Evolutionary conservation across 2,797 vertebrate genomes (phyloP), one percentile per base, ranked within the genome.

Genomic region (Nyctibius grandis): DNA sequence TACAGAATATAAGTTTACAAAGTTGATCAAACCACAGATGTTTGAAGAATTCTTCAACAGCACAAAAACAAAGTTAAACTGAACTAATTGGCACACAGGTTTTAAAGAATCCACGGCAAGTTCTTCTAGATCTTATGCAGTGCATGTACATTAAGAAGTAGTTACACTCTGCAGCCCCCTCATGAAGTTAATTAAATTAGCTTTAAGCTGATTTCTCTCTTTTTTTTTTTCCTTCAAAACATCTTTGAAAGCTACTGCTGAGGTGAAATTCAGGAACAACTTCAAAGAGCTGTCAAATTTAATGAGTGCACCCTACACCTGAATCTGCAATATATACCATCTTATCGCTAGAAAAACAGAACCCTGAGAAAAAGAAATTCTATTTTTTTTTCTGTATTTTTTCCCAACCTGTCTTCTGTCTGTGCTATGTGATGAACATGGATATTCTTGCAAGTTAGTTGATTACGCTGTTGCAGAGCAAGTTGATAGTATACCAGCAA

Each of bases 91-190:
- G 95, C 97, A 98, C 97, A 98, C 97, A 97, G 97, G 97, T 97
- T 98, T 97, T 89, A 97, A 97, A 97, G 89, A 95, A 94, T 95
- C 97, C 96, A 97, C 97, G 97, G 93, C 94, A 97, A 86, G 69
- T 90, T 95, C 53, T 89, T 93, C 65, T 96, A 96, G 89, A 81
- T 84, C 83, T 67, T 95, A 95, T 29, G 88, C 89, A 97, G 88
- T 97, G 91, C 85, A 87, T 48, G n/a, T 92, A 92, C 42, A 69
- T 61, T 93, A 95, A 95, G 89, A 96, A 96, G 86, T 91, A 91
- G 83, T 96, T 95, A 91, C 22, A 75, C 57, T 89, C 85, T 3
- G 9, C 78, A 87, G 91, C 69, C 85, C 63, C 47, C 44, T 70
- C 45, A 36, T n/a, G n/a, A n/a, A n/a, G n/a, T n/a, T n/a, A n/a